Evolutionary conservation across 1,140 invertebrate genomes (phyloP).

Genomic region (Hycleus phaleratus): DNA sequence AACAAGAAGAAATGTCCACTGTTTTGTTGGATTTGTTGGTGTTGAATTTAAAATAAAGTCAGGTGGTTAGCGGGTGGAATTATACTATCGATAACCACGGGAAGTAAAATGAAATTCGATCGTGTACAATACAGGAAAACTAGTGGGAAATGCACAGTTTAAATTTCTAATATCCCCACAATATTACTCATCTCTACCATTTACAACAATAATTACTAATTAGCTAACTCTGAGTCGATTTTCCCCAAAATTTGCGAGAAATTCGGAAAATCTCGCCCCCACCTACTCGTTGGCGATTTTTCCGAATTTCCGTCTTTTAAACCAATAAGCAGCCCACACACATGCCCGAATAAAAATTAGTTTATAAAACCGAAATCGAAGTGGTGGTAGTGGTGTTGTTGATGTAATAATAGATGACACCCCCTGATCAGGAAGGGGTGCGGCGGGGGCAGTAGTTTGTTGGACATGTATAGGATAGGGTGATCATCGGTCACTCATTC

Average conservation of each 20-base stretch:
- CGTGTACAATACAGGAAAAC: not conserved
- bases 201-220: not conserved
- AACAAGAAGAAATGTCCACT: not conserved
- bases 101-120: conserved; percentile 2
- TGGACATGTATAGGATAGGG: conserved; percentile 16
- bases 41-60: conserved; percentile 6
- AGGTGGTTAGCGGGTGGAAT: conserved; percentile 19
- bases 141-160: not conserved
- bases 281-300: not conserved
- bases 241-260: not conserved
- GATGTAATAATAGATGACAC: conserved; percentile 29
- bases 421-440: conserved; percentile 6
- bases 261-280: too few species aligned
- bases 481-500: conserved; percentile 28
- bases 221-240: not conserved
- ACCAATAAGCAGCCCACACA: not conserved
- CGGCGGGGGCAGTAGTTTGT: not conserved
- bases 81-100: conserved; percentile 3
- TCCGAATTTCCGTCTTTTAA: not conserved
- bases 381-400: conserved; percentile 17
- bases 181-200: not conserved
- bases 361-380: not conserved
- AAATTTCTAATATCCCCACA: not conserved
- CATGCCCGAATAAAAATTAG: conserved; percentile 1
- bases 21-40: not conserved